Evolutionary conservation across 2,113 vertebrate genomes (phyloP), one percentile per base, ranked within the genome.

Genomic region (Spilogale gracilis): DNA sequence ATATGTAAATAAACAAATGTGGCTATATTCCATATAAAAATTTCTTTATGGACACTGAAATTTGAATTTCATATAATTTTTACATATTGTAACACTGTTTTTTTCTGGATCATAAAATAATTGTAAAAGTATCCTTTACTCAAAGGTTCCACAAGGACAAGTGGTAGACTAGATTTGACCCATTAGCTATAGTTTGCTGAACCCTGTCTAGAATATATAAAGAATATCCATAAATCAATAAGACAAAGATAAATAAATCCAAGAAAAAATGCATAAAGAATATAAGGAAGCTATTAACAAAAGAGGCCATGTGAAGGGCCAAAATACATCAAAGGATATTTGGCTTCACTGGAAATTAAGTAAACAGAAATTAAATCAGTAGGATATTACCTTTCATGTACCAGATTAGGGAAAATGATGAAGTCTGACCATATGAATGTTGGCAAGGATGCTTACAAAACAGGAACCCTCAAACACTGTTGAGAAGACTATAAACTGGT

Each of bases 171-270:
- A 14, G 30, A 96, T 81, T 7, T 93, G 54, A 63, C 10, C 12
- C 14, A 38, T 18, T 23, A 52, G 5, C 43, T 93, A 30, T 11
- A 60, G 48, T 78, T 94, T 93, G 38, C 14, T 89, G 25, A 80
- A 63, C 7, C n/a, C 32, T 84, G 21, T 63, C 20, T 76, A 83
- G 67, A 91, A 52, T 82, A 60, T 38, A 87, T 30, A 80, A 91
- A 95, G 52, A 92, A 86, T 80, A 69, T 20, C 63, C 56, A 56
- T 52, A 96, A 93, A 54, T 52, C 58, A 87, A 9, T 76, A 81
- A 73, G 13, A 89, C 84, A 95, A 94, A 91, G 54, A 71, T 88
- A 95, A 79, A 86, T 83, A 93, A 97, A 97, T 50, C 63, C n/a
- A 96, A 95, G 48, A 38, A 97, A 91, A 97, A 94, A 92, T 54